Conservation (phyloP, 2,113 vertebrate species). For the Sakesphorus luctuosus region DNA sequence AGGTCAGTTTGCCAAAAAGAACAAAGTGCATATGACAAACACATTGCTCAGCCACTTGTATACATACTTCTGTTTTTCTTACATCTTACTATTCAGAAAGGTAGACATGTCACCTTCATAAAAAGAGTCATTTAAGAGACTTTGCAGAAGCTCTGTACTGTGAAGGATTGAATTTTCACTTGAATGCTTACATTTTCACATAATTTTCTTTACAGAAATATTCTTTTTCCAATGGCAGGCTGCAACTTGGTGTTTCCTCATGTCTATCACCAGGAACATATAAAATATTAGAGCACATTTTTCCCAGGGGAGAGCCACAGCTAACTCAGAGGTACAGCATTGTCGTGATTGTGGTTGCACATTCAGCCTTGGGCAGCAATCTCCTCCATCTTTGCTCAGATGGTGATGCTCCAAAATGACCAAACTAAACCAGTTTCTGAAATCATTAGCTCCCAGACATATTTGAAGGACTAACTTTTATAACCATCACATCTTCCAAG, state of each 20-base stretch:
- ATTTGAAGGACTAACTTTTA: background rate
- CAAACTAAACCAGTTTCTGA: constrained; percentile 18
- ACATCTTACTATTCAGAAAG: constrained; percentile 77
- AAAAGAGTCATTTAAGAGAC: constrained; percentile 86
- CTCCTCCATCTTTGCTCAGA: background rate
- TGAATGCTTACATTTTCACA: constrained; percentile 83
- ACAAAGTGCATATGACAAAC: constrained; percentile 74
- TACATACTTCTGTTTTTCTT: constrained; percentile 79
- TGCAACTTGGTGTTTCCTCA: constrained; percentile 61
- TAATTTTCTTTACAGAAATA: constrained; percentile 76
- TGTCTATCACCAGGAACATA: constrained; percentile 63
- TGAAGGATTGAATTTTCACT: constrained; percentile 87
- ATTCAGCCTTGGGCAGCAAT: background rate
- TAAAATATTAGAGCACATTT: constrained; percentile 60
- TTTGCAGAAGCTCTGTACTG: constrained; percentile 80
- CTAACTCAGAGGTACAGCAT: background rate
- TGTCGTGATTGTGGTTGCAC: background rate
- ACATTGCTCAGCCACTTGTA: constrained; percentile 80
- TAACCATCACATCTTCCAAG: background rate
- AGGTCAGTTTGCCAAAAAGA: constrained; percentile 79
- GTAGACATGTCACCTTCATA: constrained; percentile 79
- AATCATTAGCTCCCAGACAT: background rate
- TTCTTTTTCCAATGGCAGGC: constrained; percentile 69
- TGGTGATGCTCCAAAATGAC: background rate
- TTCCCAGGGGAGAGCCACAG: constrained; percentile 14